Percentiles rank a stretch among this genome's conserved stretches.
phyloP scores from a whole-genome alignment of 2,797 vertebrate genomes.

The Cheirogaleus major region DNA sequence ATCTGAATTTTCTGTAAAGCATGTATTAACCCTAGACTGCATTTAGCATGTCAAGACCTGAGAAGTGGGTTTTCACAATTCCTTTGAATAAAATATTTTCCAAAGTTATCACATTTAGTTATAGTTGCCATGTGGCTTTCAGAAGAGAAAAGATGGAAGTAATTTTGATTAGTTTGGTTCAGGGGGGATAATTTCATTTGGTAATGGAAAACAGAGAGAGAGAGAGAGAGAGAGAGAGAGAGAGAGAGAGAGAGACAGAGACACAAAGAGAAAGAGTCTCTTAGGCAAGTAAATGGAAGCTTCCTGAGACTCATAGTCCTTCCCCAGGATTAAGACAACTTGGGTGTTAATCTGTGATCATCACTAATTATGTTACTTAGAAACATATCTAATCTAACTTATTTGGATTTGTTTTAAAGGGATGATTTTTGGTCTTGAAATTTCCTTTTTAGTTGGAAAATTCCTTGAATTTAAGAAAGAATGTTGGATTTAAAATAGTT shows the following conservation, averaged over 20 bases:
- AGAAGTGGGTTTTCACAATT: conserved; percentile 21
- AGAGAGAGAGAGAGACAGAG: no score
- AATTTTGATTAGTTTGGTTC: conserved; percentile 41
- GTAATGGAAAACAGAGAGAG: background rate
- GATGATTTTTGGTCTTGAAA: background rate
- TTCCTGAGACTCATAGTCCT: background rate
- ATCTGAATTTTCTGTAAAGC: background rate
- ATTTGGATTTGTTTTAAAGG: background rate
- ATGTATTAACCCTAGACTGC: background rate
- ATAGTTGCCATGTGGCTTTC: background rate
- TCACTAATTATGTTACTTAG: background rate
- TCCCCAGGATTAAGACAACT: background rate
- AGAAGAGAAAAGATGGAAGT: background rate
- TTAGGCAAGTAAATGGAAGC: background rate
- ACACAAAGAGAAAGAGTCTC: background rate
- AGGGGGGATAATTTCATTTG: background rate
- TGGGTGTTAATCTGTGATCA: background rate
- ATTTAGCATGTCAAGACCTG: background rate
- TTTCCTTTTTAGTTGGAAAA: conserved; percentile 15
- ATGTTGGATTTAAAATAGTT: conserved; percentile 12
- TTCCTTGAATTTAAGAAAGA: background rate
- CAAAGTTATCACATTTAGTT: background rate
- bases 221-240: no score
- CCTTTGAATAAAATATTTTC: conserved; percentile 22
- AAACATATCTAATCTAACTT: background rate